Conservation (phyloP, 2,888 invertebrate species). For the Marasmarcha lunaedactyla region DNA sequence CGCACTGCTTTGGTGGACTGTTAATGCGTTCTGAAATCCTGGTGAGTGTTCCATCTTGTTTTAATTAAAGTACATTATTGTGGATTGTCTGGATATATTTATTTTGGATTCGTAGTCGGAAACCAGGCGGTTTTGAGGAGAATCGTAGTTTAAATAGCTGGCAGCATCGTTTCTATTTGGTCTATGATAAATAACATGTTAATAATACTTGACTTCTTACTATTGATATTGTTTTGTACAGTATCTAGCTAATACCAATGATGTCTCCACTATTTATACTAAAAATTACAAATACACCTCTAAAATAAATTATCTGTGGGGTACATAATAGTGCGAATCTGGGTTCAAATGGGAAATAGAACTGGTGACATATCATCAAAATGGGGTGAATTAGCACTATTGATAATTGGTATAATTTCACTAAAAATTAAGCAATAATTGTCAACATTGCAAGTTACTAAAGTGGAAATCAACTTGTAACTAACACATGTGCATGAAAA, state of each 20-base stretch:
- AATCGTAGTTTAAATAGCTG: neutral
- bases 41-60: conserved; percentile 68
- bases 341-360: too few relatives aligned
- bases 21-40: conserved; percentile 60
- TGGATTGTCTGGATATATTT: conserved; percentile 24
- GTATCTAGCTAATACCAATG: too few relatives aligned
- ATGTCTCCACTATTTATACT: too few relatives aligned
- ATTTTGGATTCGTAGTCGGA: neutral
- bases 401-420: neutral
- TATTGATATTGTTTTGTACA: too few relatives aligned
- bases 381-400: neutral
- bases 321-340: neutral
- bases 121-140: too few relatives aligned
- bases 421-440: neutral
- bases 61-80: conserved; percentile 33
- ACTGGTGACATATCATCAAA: too few relatives aligned
- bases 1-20: conserved; percentile 70
- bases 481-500: conserved; percentile 17
- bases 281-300: too few relatives aligned
- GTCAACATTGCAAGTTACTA: neutral
- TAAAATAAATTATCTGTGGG: neutral
- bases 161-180: neutral
- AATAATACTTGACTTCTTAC: too few relatives aligned
- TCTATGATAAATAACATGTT: too few relatives aligned
- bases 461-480: conserved; percentile 11